Conservation (phyloP, 2,113 vertebrate species). For the Gadus macrocephalus region DNA sequence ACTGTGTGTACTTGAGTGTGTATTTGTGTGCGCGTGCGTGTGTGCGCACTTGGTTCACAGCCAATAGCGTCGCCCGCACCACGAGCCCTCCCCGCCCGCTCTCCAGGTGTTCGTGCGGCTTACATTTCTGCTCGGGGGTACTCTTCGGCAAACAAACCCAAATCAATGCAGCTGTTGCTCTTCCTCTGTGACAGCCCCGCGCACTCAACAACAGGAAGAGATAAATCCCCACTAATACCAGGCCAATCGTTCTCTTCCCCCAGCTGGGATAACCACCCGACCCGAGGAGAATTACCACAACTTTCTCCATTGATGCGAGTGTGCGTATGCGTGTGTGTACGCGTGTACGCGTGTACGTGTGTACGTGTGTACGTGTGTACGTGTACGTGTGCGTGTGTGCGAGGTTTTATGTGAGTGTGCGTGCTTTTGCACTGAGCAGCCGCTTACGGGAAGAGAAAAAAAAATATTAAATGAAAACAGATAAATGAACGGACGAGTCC, state of each 20-base stretch:
- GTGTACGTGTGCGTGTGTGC: not conserved
- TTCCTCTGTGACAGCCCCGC: conserved; percentile 20
- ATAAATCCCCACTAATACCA: conserved; percentile 20
- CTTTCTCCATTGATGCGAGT: conserved; percentile 42
- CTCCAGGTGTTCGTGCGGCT: conserved; percentile 72
- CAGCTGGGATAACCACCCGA: conserved; percentile 44
- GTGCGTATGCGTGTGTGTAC: not conserved
- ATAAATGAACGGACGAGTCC: too few species aligned
- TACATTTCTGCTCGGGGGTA: conserved; percentile 63
- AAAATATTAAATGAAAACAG: too few species aligned
- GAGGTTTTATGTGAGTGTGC: conserved; percentile 1
- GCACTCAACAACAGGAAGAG: not conserved
- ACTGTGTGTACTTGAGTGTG: conserved; percentile 10
- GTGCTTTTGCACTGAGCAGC: not conserved
- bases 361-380: too few species aligned
- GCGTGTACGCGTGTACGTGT: not conserved
- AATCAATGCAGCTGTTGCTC: conserved; percentile 64
- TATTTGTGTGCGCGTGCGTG: conserved; percentile 8
- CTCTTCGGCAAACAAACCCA: conserved; percentile 58
- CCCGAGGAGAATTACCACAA: conserved; percentile 27
- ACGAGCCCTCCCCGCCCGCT: conserved; percentile 41
- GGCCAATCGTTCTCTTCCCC: conserved; percentile 23
- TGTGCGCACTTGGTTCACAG: conserved; percentile 44
- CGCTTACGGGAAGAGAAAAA: too few species aligned
- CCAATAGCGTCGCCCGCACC: conserved; percentile 58